phyloP scores from a whole-genome alignment of 2,797 vertebrate species.

The Gallirallus australis region DNA sequence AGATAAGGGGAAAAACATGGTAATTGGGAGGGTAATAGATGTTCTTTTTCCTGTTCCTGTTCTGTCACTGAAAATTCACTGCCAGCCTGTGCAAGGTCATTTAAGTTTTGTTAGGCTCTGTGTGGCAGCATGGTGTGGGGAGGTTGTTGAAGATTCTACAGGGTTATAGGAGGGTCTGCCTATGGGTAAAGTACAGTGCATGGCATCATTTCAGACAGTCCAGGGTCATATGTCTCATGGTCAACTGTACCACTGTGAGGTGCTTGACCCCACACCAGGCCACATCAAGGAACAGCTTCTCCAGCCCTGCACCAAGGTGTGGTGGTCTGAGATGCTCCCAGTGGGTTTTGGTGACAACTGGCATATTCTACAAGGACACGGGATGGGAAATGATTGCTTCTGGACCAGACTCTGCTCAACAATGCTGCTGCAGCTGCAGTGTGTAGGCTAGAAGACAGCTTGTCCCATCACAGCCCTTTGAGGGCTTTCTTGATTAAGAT shows the following conservation, averaged over 20 bases:
- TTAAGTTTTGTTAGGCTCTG: background rate
- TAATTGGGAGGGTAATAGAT: slow-evolving; percentile 44
- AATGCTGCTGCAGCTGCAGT: background rate
- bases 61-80: background rate
- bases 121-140: fast-evolving
- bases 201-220: background rate
- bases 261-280: background rate
- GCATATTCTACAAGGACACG: background rate
- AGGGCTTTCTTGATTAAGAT: background rate
- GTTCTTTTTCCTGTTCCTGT: fast-evolving
- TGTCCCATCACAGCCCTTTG: background rate
- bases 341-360: background rate
- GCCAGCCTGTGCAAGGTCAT: fast-evolving
- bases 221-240: fast-evolving
- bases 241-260: background rate
- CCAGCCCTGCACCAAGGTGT: background rate
- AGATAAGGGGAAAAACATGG: slow-evolving; percentile 64
- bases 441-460: background rate
- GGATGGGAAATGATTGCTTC: background rate
- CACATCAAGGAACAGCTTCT: background rate
- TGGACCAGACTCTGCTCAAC: background rate
- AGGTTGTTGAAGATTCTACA: background rate
- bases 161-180: background rate
- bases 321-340: background rate
- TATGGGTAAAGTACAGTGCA: fast-evolving